Base-by-base conservation (phyloP, 2,888 invertebrate genomes). In the Melinaea marsaeus region DNA sequence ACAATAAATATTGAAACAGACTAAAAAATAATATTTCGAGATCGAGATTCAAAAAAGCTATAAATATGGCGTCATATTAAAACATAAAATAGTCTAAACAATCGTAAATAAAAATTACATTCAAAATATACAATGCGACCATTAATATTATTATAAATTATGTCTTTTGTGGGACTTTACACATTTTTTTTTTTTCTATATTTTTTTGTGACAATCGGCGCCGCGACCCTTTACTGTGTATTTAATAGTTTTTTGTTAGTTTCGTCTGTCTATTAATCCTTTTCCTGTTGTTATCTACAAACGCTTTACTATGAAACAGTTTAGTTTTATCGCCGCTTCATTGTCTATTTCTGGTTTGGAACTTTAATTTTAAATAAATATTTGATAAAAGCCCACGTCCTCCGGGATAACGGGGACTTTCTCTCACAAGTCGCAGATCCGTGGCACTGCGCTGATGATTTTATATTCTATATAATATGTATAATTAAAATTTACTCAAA, bases 81-180 rank as follows among this genome's bases (percentile, higher is more conserved):
- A 90, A 90, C 90, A 90, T 89, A 90, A 90, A 90, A 85, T 85
- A 84, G 85, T 82, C 82, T 89, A 90, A 90, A 90, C 89, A 90
- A 89, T 88, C 87, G 84, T 90, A 89, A 90, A 90, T 90, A 89
- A 89, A 88, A 82, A 87, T 87, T 85, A 88, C 84, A 87, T 79
- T 80, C 77, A 85, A 88, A 85, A 81, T 83, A 83, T 79, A 90
- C 88, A 88, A 87, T 82, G 77, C 78, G 75, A 70, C 84, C 86
- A 81, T 89, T 88, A 88, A 87, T 88, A 86, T 80, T 75, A 76
- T 72, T 79, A 86, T 89, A 89, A 89, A 84, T 88, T 86, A 90
- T 89, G 86, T 83, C 82, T 87, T 85, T 85, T 83, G 85, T 86
- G 82, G 79, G 76, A 75, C 78, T 86, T 90, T 87, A 88, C 88